Evolutionary conservation across 2,888 invertebrate species (phyloP), one percentile per base, ranked within the genome.

Genomic region (Junonia oenone): DNA sequence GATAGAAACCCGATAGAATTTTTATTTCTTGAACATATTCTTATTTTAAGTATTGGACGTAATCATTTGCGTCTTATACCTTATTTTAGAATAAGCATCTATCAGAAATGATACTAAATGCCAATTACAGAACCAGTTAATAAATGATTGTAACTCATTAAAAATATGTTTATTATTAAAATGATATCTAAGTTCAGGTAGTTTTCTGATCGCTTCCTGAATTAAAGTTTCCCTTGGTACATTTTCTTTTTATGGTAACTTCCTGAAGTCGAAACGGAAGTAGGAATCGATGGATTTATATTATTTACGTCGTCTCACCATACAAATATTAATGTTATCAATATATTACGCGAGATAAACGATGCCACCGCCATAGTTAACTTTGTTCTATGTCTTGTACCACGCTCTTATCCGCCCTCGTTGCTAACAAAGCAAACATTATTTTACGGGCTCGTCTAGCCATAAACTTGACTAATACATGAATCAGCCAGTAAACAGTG

Each of bases 391-490:
- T 38, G 19, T 38, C 43, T 47, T 19, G 37, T 51, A 29, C 22
- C 11, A 43, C 47, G 46, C 46, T 38, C 47, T 63, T 60, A 61
- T 53, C 55, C 27, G 54, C 31, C 56, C 55, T 49, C 40, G 46
- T 71, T 69, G 73, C 61, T 72, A 72, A 75, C 64, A 66, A 59
- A 55, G 67, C 64, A 70, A 71, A 72, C 65, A 69, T 43, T 58
- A 51, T 45, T 64, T 67, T 64, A 68, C 54, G 59, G 68, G 64
- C 63, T 58, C 55, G 69, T 55, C 71, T 63, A 52, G 58, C 65
- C 62, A 62, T 68, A 66, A 73, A 72, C 66, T 73, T 77, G 74
- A 73, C 66, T 75, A 76, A 73, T 51, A 62, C 57, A 64, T 66
- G 67, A 57, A 67, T 71, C 73, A 66, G 55, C 60, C 62, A 62